Percentiles rank a stretch among this genome's conserved stretches.
Evolutionary conservation across 2,113 vertebrate genomes (phyloP).

Genomic region (Cavia porcellus): DNA sequence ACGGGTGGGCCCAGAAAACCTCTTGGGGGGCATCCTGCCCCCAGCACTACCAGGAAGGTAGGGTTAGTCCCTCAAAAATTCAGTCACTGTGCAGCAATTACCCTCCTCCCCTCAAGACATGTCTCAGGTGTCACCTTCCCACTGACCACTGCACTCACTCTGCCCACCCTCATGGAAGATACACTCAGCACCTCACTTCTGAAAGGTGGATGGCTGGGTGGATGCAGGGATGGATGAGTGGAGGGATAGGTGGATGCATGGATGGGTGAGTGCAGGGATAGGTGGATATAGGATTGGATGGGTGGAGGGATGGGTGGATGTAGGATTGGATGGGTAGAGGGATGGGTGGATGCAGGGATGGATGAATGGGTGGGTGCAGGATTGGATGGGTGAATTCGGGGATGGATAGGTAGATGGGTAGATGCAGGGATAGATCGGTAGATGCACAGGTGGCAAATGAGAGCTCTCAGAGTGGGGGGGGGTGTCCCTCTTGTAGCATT

Average conservation of each 20-base stretch:
- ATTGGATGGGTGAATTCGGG: accelerated
- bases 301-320: neutral
- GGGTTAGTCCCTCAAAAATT: neutral
- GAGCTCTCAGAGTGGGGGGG: neutral
- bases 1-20: neutral
- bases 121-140: no score
- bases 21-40: neutral
- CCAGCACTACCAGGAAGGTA: no score
- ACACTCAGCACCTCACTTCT: neutral
- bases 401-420: no score
- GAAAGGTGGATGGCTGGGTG: no score
- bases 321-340: neutral
- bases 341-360: neutral
- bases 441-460: neutral
- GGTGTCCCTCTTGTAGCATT: neutral
- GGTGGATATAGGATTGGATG: neutral
- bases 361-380: no score
- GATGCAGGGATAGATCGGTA: no score
- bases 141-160: neutral
- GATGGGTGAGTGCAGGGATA: accelerated
- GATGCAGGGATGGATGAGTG: no score
- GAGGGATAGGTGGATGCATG: neutral
- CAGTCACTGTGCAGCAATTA: neutral
- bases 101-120: neutral
- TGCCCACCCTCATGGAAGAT: neutral